Conservation (phyloP, 1,140 invertebrate genomes). For the Eciton burchellii region DNA sequence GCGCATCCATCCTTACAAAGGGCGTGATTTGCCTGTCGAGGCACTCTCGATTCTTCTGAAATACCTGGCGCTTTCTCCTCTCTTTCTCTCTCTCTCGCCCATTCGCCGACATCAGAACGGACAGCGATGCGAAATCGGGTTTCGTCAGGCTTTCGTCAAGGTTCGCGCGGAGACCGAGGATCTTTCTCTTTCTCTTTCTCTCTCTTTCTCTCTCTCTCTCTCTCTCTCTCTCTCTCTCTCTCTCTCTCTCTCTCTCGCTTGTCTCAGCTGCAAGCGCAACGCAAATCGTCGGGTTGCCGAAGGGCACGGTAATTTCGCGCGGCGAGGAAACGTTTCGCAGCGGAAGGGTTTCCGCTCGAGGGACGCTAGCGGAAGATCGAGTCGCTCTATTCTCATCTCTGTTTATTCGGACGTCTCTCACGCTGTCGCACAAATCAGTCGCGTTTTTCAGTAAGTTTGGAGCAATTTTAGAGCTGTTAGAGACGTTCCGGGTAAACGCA, state of each 20-base stretch:
- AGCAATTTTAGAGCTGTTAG: no score
- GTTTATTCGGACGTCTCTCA: not conserved
- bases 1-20: not conserved
- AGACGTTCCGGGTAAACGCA: not conserved
- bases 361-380: not conserved
- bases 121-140: slow-evolving; percentile 46
- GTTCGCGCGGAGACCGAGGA: no score
- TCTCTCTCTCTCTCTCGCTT: slow-evolving; percentile 55
- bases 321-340: slow-evolving; percentile 59
- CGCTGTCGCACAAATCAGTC: slow-evolving; percentile 12
- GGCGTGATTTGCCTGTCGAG: not conserved
- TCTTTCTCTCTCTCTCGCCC: not conserved
- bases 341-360: not conserved
- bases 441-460: no score
- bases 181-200: slow-evolving; percentile 56
- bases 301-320: slow-evolving; percentile 55
- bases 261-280: slow-evolving; percentile 58
- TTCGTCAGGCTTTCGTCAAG: slow-evolving; percentile 23
- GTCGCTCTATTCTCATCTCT: slow-evolving; percentile 40
- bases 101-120: no score
- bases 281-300: slow-evolving; percentile 55
- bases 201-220: slow-evolving; percentile 55
- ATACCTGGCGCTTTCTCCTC: slow-evolving; percentile 11
- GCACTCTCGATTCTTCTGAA: not conserved
- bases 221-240: slow-evolving; percentile 51